Percentiles rank a stretch among this genome's conserved stretches.
Conservation (phyloP, 2,797 vertebrate species). For the Thalassophryne amazonica region DNA sequence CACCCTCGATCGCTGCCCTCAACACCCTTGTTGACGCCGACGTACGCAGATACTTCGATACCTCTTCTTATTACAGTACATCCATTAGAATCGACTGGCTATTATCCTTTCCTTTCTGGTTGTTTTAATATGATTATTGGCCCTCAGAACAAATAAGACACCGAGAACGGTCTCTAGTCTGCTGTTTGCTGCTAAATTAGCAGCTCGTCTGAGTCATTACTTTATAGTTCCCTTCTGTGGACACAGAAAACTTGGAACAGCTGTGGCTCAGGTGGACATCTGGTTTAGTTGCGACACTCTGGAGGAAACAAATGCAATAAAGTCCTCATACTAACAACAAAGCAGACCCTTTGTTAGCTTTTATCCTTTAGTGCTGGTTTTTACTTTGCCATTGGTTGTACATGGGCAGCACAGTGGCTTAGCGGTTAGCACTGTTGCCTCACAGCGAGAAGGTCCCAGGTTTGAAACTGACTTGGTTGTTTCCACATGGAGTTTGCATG, state of each 20-base stretch:
- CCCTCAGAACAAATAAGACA: background rate
- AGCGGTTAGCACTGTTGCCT: no score
- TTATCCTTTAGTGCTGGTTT: no score
- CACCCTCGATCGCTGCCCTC: conserved; percentile 16
- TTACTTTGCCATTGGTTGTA: no score
- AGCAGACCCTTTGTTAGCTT: no score
- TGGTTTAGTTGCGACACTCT: background rate
- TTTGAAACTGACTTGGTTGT: no score
- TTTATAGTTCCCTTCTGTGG: background rate
- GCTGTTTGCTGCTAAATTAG: conserved; percentile 6
- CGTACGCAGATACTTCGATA: conserved; percentile 43
- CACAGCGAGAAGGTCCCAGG: no score
- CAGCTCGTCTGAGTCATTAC: background rate
- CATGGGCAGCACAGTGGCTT: no score
- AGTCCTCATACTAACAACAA: no score
- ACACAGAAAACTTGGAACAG: background rate
- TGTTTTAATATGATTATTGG: background rate
- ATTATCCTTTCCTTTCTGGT: conserved; percentile 13
- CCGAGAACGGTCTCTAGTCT: background rate
- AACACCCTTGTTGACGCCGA: conserved; percentile 15
- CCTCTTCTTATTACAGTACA: conserved; percentile 29
- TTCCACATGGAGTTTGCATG: no score
- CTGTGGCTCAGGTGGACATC: background rate
- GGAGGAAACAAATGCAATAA: background rate
- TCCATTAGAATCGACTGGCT: conserved; percentile 22